Evolutionary conservation across 2,888 invertebrate genomes (phyloP), one percentile per base, ranked within the genome.

Genomic region (Malachius bipustulatus): DNA sequence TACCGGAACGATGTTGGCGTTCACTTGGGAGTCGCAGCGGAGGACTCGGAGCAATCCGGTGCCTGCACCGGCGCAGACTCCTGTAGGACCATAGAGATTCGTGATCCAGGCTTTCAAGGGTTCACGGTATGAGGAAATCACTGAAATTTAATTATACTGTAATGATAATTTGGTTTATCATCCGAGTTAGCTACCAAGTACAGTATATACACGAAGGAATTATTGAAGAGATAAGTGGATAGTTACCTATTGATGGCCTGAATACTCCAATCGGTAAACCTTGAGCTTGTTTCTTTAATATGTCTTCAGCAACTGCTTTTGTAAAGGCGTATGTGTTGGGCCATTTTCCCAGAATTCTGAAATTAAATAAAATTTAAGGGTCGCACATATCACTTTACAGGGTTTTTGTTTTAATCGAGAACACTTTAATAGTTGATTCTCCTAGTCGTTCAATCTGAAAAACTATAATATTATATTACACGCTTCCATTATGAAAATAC

Each of bases 31-130:
- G 47, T 82, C 74, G 55, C 82, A 77, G 43, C 82, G 77, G 65
- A 89, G 69, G 1, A 83, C 69, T 19, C 77, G 67, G 27, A 83
- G 54, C 2, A 88, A 71, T 38, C 91, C 91, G 14, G 79, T 78
- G 0, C 84, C 82, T 3, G 78, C 75, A 0, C 80, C 82, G 8
- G 79, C 69, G 44, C 74, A 77, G 26, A 71, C 68, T 1, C 77
- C 89, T 4, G 85, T 87, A 1, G 89, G 84, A 3, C 91, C 91
- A 54, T 91, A 91, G 48, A 85, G 70, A 52, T 89, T 93, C 63
- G 90, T 89, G 10, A 88, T 83, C 89, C 90, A 93, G 1, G 87
- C 88, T 43, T 76, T 64, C 0, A 81, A 62, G 0, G 84, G 84
- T 55, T 83, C 82, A 32, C 71, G 71, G 50, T 80, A 82, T 0